Base-by-base conservation (phyloP, 2,888 invertebrate genomes). In the Carterocephalus palaemon region DNA sequence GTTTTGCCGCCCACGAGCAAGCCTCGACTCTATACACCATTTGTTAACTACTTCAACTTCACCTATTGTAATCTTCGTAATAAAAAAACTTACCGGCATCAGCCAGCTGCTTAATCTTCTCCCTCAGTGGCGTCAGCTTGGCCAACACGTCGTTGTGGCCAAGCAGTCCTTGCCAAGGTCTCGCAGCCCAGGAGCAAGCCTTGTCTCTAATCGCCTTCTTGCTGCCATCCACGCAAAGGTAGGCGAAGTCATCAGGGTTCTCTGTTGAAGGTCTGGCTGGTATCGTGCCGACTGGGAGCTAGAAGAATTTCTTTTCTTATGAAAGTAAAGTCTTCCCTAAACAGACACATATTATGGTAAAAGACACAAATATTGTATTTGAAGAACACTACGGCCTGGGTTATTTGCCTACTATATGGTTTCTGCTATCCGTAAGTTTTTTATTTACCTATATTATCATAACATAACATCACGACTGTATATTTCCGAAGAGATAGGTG, bases 101-200 rank as follows among this genome's bases (percentile, higher is more conserved):
- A 61, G 88, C 82, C 10, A 90, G 57, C 56, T 89, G 89, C 67
- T 84, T 88, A 4, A 90, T 79, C 71, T 89, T 90, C 47, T 82
- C 83, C 20, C 88, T 81, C 34, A 90, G 59, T 3, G 89, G 88
- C 4, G 86, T 72, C 5, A 89, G 63, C 8, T 84, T 78, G 16
- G 88, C 88, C 2, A 88, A 69, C 0, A 90, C 82, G 46, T 90
- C 91, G 6, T 89, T 89, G 62, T 93, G 93, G 3, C 91, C 91
- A 66, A 93, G 81, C 57, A 92, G 89, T 6, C 93, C 93, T 64
- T 91, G 93, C 93, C 95, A 95, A n/a, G 95, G 95, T 47, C 95
- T 88, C 0, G 93, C 93, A 0, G 95, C 95, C 95, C 95, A 95
- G 0, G 92, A 90, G 64, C 95, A 95, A 2, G 86, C 67, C 26